Conservation (phyloP, 2,113 vertebrate genomes). For the Pampusana beccarii region DNA sequence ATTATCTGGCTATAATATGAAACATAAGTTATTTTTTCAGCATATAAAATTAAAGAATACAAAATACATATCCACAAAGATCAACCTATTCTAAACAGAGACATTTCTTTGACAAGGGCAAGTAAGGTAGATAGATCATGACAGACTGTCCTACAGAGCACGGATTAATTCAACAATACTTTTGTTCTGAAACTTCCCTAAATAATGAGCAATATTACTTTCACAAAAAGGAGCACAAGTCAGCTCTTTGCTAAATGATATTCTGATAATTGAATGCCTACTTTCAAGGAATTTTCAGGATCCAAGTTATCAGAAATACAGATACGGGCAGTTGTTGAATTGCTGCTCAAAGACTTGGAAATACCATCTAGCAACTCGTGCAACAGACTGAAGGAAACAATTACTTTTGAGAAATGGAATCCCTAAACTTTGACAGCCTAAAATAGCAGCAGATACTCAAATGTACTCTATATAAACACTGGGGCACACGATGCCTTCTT, state of each 20-base stretch:
- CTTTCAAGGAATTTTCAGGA: background rate
- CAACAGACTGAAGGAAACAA: background rate
- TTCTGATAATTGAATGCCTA: background rate
- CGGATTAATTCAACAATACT: background rate
- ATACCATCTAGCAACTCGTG: background rate
- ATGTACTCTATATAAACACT: background rate
- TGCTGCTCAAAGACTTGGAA: background rate
- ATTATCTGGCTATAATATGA: background rate
- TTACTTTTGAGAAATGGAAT: conserved; percentile 18
- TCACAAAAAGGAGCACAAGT: background rate
- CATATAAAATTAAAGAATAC: background rate
- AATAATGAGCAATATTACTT: background rate
- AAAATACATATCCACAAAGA: background rate
- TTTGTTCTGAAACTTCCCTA: background rate
- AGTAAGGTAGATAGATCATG: background rate
- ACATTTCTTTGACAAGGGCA: background rate
- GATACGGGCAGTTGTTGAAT: background rate
- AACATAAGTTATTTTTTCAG: background rate
- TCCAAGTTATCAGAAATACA: background rate
- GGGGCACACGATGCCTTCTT: background rate
- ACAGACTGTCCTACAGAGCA: background rate
- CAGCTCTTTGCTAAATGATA: background rate
- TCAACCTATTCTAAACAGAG: background rate
- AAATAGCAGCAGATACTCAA: background rate
- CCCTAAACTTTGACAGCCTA: background rate